Evolutionary conservation across 2,888 invertebrate species (phyloP), one percentile per base, ranked within the genome.

Genomic region (Drosophila stalkeri): DNA sequence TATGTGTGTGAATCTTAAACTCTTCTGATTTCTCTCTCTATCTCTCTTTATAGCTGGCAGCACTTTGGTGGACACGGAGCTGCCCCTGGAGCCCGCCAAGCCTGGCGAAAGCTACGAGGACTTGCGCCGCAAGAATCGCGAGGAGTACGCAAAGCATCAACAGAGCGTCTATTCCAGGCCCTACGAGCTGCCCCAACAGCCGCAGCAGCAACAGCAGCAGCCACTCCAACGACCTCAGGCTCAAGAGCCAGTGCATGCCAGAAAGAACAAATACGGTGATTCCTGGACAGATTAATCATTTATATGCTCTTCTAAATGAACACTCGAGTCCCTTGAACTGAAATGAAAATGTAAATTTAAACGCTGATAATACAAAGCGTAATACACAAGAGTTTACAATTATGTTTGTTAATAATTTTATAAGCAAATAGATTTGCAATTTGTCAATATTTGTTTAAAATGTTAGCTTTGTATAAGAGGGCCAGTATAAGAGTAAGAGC

Each of bases 31-130:
- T 0, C 23, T n/a, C 41, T 41, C 16, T 39, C 16, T 41, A 6
- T 39, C 33, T 33, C 7, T 9, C 2, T 37, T 23, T 55, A 14
- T 33, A 91, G 91, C 79, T 39, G 65, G 46, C 27, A 75, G 14
- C 31, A 92, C 93, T 18, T 89, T 93, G 51, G 90, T 93, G 66
- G 94, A 94, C 65, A 66, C 89, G 0, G 94, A 94, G 69, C 77
- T 93, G 46, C 93, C 94, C 72, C 91, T 87, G 91, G 94, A 86
- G 84, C 93, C 86, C 85, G 93, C 86, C 66, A 93, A 75, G 93
- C 94, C 76, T 0, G 86, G 93, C 0, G 94, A 95, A 16, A 94
- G 95, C 1, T 97, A 97, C 89, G 97, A 97, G 43, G 96, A 97
- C 81, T 92, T 97, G 69, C 94, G 97, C 23, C 94, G 94, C 57